These are phyloP conservation scores for Lepisosteus osseus DNA, from an alignment of 2,113 vertebrate species.

Conservation along the genomic window DNA sequence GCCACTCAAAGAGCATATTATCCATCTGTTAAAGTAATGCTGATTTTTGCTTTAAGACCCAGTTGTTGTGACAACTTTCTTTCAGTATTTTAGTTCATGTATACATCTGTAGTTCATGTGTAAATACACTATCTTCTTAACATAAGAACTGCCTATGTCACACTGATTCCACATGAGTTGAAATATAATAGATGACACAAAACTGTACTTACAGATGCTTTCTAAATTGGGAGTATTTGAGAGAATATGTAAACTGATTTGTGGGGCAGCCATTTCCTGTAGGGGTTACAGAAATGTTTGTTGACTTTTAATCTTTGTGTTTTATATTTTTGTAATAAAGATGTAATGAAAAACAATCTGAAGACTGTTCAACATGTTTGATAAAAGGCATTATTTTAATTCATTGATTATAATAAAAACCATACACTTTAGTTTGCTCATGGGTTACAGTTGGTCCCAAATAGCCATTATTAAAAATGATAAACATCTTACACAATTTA, in stretches of 20 bases:
- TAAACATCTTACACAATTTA: too few species aligned
- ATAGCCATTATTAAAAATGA: too few species aligned
- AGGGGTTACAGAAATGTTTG: slow-evolving; percentile 61
- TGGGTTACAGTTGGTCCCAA: too few species aligned
- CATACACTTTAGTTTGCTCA: too few species aligned
- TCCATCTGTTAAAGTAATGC: too few species aligned
- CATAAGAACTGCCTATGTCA: slow-evolving; percentile 45
- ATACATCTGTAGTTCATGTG: slow-evolving; percentile 27
- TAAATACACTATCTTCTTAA: slow-evolving; percentile 58
- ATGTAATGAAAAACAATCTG: slow-evolving; percentile 55
- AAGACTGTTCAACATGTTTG: too few species aligned
- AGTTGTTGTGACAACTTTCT: slow-evolving; percentile 36
- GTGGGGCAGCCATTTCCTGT: slow-evolving; percentile 42
- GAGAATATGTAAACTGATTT: slow-evolving; percentile 49
- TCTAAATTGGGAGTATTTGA: slow-evolving; percentile 24
- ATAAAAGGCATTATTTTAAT: too few species aligned
- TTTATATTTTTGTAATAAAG: slow-evolving; percentile 85
- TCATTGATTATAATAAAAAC: too few species aligned
- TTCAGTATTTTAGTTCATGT: slow-evolving; percentile 46
- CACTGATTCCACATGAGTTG: slow-evolving; percentile 31
- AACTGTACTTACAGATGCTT: slow-evolving; percentile 23
- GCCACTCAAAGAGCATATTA: too few species aligned
- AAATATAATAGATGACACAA: slow-evolving; percentile 28
- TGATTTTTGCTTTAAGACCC: slow-evolving; percentile 3
- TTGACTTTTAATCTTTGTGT: slow-evolving; percentile 70